Evolutionary conservation across 2,113 vertebrate genomes (phyloP).

Genomic region (Dicentrarchus labrax): DNA sequence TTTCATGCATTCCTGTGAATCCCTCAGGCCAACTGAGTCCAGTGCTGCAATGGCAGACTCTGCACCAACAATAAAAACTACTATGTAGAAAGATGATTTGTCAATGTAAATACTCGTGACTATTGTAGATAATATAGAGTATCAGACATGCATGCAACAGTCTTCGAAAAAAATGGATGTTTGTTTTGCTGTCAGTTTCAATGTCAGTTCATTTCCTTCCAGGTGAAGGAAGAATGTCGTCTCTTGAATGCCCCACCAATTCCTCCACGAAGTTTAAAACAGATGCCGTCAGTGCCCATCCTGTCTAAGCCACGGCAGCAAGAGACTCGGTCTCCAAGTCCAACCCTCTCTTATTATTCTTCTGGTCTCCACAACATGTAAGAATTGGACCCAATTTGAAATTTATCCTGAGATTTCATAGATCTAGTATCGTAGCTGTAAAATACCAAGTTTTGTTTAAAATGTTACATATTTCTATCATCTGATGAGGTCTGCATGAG

Average conservation of each 20-base stretch:
- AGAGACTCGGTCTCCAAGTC: conserved; percentile 95
- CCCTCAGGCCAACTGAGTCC: neutral
- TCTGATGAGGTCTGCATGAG: neutral
- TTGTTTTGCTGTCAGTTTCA: conserved; percentile 8
- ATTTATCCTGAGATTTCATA: neutral
- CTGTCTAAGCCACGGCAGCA: conserved; percentile 88
- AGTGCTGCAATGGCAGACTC: neutral
- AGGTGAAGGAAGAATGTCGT: conserved; percentile 99
- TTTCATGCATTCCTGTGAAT: neutral
- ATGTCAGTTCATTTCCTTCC: conserved; percentile 30
- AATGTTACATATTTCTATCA: neutral
- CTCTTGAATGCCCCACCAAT: conserved; percentile 97
- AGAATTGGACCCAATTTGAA: conserved; percentile 65
- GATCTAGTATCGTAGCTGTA: neutral
- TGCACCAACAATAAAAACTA: neutral
- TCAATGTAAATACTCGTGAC: too few species aligned
- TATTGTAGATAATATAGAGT: too few species aligned
- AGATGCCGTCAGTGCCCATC: conserved; percentile 87
- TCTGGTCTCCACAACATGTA: conserved; percentile 98
- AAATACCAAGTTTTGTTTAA: neutral
- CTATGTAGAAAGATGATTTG: neutral
- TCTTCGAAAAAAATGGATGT: too few species aligned
- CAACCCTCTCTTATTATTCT: conserved; percentile 97
- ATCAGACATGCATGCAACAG: neutral
- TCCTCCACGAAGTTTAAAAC: conserved; percentile 94